phyloP scores from a whole-genome alignment of 2,797 vertebrate species.

The Cyprinodon diabolis region DNA sequence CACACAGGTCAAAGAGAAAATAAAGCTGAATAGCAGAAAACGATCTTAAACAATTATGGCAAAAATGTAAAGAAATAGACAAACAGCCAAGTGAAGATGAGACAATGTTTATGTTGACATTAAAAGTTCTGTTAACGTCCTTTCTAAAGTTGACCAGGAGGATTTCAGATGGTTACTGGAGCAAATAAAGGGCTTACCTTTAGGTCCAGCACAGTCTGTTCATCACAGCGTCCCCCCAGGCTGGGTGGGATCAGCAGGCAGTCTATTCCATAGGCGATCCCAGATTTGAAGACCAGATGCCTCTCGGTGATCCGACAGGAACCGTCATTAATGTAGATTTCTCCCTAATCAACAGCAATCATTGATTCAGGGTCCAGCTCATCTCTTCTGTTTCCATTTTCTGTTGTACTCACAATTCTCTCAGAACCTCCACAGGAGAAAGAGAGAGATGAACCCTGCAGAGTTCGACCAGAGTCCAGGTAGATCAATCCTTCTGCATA shows the following conservation, averaged over 20 bases:
- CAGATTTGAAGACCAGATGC: slow-evolving; percentile 84
- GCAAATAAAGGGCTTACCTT: slow-evolving; percentile 69
- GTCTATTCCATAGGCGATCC: slow-evolving; percentile 89
- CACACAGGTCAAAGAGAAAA: too few relatives aligned
- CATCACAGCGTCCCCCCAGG: slow-evolving; percentile 89
- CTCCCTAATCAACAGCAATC: slow-evolving; percentile 76
- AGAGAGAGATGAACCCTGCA: slow-evolving; percentile 87
- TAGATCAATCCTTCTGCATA: slow-evolving; percentile 76
- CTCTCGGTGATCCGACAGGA: slow-evolving; percentile 86
- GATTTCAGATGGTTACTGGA: neutral
- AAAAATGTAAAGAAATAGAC: too few relatives aligned
- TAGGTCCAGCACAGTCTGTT: slow-evolving; percentile 69
- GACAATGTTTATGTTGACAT: too few relatives aligned
- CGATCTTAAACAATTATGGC: too few relatives aligned
- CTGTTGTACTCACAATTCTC: slow-evolving; percentile 77
- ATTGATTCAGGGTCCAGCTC: fast-evolving
- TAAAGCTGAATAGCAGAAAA: too few relatives aligned
- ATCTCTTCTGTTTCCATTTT: neutral
- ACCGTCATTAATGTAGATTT: slow-evolving; percentile 85
- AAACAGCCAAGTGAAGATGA: too few relatives aligned
- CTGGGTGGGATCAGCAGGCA: slow-evolving; percentile 89
- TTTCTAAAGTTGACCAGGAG: neutral
- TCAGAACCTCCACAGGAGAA: slow-evolving; percentile 82
- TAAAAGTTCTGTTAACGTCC: too few relatives aligned
- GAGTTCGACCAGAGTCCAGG: slow-evolving; percentile 78